phyloP scores from a whole-genome alignment of 2,797 vertebrate genomes.

The Poeciliopsis paucimaculata region DNA sequence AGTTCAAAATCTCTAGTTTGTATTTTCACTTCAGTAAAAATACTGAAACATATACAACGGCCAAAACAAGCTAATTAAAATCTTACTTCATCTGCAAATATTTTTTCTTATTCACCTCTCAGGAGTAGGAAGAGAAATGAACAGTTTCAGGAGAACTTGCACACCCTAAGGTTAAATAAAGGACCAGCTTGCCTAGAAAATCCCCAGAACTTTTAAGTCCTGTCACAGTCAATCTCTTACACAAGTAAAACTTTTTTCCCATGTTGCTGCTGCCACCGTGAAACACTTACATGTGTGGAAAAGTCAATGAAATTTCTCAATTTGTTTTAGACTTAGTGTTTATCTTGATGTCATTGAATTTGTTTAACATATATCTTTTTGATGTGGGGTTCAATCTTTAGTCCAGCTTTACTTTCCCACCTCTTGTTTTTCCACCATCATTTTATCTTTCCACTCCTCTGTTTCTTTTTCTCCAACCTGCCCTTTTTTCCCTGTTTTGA shows the following conservation, averaged over 20 bases:
- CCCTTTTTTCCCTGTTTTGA: slow-evolving; percentile 21
- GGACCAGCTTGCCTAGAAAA: slow-evolving; percentile 34
- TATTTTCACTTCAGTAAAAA: slow-evolving; percentile 22
- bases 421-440: background rate
- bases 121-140: slow-evolving; percentile 24
- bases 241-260: slow-evolving; percentile 1
- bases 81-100: slow-evolving; percentile 34
- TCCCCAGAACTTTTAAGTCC: slow-evolving; percentile 30
- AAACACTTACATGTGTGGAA: background rate
- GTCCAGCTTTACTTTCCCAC: background rate
- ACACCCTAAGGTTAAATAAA: slow-evolving; percentile 45
- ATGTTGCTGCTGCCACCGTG: background rate
- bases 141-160: slow-evolving; percentile 18
- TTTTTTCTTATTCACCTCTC: slow-evolving; percentile 21
- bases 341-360: background rate
- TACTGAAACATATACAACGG: slow-evolving; percentile 12
- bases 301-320: background rate
- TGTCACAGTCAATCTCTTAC: slow-evolving; percentile 23
- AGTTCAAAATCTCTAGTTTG: slow-evolving; percentile 19
- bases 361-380: background rate
- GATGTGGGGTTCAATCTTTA: background rate
- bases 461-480: slow-evolving; percentile 20
- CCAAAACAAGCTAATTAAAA: slow-evolving; percentile 53
- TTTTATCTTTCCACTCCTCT: background rate
- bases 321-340: background rate